phyloP scores from a whole-genome alignment of 1,140 invertebrate genomes.

The Drosophila yakuba region DNA sequence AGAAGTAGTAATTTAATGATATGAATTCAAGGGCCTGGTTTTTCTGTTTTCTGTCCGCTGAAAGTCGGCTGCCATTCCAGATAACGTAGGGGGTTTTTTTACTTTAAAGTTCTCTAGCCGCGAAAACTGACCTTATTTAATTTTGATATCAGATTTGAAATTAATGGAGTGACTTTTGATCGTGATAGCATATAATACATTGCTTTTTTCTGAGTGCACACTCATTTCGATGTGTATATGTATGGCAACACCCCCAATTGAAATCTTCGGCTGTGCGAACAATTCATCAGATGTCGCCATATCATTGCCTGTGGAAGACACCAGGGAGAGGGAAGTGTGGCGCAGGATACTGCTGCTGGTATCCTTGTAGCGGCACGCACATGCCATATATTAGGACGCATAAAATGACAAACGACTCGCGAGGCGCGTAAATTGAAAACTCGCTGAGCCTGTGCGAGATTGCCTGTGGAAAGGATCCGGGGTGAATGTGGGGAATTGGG shows the following conservation, averaged over 20 bases:
- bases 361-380: constrained; percentile 65
- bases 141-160: background rate
- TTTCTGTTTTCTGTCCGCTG: background rate
- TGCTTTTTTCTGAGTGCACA: background rate
- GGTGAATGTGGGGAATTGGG: too few relatives aligned
- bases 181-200: background rate
- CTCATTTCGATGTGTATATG: constrained; percentile 4
- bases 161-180: background rate
- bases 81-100: constrained; percentile 23
- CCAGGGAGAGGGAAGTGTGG: background rate
- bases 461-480: constrained; percentile 20
- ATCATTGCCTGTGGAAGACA: constrained; percentile 84
- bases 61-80: background rate
- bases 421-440: constrained; percentile 78
- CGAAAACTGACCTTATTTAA: constrained; percentile 5
- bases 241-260: constrained; percentile 21
- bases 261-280: constrained; percentile 48
- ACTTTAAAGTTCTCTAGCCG: background rate
- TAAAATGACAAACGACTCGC: constrained; percentile 83
- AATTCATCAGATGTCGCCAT: constrained; percentile 78
- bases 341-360: constrained; percentile 29
- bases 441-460: constrained; percentile 74
- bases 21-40: constrained; percentile 8
- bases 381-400: constrained; percentile 81
- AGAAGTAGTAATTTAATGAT: constrained; percentile 30